Conservation (phyloP, 2,113 vertebrate species). For the Podocnemis expansa region DNA sequence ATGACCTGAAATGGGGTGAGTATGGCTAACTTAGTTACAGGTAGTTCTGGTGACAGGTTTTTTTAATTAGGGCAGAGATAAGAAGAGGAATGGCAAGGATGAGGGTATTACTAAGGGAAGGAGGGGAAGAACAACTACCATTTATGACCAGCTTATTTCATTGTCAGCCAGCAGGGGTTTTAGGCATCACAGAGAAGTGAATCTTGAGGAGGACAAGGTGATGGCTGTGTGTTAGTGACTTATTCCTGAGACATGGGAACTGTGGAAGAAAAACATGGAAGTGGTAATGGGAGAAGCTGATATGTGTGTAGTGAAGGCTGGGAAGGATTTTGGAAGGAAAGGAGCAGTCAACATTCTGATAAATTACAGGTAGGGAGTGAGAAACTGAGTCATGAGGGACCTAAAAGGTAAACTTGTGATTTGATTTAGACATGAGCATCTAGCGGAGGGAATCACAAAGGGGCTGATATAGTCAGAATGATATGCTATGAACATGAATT, state of each 20-base stretch:
- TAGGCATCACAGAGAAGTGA: background rate
- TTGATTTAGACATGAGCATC: background rate
- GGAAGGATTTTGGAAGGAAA: background rate
- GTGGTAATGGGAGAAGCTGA: too few relatives aligned
- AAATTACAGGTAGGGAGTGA: background rate
- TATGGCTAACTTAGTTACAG: accelerated
- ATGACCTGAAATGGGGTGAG: background rate
- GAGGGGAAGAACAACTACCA: background rate
- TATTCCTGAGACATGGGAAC: background rate
- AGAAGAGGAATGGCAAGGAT: background rate
- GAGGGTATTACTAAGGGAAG: background rate
- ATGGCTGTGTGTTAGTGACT: background rate
- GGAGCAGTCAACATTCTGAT: background rate
- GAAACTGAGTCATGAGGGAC: background rate
- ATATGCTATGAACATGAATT: background rate
- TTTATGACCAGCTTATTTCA: background rate
- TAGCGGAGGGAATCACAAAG: background rate
- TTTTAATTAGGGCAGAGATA: background rate
- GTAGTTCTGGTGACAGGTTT: accelerated
- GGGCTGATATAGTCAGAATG: background rate
- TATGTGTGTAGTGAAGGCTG: background rate
- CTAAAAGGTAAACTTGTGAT: background rate
- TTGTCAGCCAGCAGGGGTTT: background rate
- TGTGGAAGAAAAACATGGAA: background rate
- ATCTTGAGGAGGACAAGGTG: background rate